A percentile compares a stretch with the other conserved stretches of the same genome.
Conservation (phyloP, 2,113 vertebrate species). For the Solenodon paradoxus region DNA sequence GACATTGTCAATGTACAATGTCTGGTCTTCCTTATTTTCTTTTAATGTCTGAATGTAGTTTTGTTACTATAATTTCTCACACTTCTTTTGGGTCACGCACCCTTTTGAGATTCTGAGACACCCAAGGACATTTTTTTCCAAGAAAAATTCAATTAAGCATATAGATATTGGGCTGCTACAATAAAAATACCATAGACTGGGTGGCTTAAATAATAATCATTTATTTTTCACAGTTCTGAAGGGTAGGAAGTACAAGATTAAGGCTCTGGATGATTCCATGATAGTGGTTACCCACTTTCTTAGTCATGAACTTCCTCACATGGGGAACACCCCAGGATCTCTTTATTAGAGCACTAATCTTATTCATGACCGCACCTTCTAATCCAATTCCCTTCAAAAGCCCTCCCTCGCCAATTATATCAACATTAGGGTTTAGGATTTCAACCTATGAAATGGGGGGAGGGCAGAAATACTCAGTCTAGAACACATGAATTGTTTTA, state of each 20-base stretch:
- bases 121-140: not conserved
- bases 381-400: not conserved
- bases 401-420: not conserved
- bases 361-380: not conserved
- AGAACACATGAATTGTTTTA: not conserved
- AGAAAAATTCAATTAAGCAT: not conserved
- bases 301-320: not conserved
- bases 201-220: not conserved
- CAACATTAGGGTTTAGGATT: not conserved
- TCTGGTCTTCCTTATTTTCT: slow-evolving; percentile 11
- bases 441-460: not conserved
- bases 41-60: not conserved
- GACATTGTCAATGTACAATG: not conserved
- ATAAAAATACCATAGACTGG: not conserved
- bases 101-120: not conserved
- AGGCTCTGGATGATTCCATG: not conserved
- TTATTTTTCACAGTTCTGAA: not conserved
- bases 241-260: not conserved
- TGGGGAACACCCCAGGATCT: not conserved
- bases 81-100: not conserved
- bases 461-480: not conserved
- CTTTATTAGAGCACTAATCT: not conserved
- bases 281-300: not conserved
- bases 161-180: not conserved
- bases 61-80: not conserved